Percentiles rank a stretch among this genome's conserved stretches.
These are phyloP conservation scores for Byasa hedistus DNA, from an alignment of 2,888 invertebrate species.

Conservation along the genomic window DNA sequence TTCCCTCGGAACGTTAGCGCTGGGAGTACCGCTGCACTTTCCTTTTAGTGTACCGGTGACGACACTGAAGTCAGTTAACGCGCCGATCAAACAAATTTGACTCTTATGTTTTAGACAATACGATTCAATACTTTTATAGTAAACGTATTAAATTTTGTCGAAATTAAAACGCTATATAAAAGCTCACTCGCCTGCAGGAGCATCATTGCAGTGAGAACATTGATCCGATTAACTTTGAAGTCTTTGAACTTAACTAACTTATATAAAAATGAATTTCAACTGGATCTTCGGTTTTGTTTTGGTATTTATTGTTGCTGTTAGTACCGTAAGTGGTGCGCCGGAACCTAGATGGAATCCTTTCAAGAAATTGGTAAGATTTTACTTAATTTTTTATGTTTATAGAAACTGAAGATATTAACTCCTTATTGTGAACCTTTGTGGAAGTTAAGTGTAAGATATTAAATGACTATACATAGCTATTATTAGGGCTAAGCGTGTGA, in stretches of 20 bases:
- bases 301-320: conserved; percentile 39
- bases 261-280: conserved; percentile 22
- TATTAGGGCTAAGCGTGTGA: no score
- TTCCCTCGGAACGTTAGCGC: background rate
- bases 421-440: no score
- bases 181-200: background rate
- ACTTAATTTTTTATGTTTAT: background rate
- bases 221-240: background rate
- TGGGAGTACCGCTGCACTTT: conserved; percentile 2
- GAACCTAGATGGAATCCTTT: conserved; percentile 50
- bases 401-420: no score
- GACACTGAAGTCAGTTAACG: background rate
- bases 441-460: no score
- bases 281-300: conserved; percentile 40
- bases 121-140: background rate
- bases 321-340: conserved; percentile 41
- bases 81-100: background rate
- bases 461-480: no score
- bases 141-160: background rate
- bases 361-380: conserved; percentile 45
- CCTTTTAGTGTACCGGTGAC: background rate
- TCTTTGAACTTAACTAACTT: background rate
- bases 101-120: background rate
- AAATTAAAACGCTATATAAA: conserved; percentile 8
- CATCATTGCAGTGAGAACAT: background rate